phyloP scores from a whole-genome alignment of 1,140 invertebrate species.

The Eueides isabella region DNA sequence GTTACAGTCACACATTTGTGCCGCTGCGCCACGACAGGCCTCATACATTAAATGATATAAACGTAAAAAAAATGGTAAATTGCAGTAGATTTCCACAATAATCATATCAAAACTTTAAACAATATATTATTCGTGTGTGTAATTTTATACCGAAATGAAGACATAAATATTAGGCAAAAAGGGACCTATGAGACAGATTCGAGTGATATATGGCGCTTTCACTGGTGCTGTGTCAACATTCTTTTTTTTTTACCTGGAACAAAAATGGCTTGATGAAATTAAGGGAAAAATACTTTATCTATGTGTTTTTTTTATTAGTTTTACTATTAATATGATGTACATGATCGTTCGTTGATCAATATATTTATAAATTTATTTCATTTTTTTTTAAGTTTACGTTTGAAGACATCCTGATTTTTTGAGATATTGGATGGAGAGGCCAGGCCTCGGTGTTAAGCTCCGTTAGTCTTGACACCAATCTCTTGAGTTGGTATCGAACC shows the following conservation, averaged over 20 bases:
- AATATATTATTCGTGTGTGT: background rate
- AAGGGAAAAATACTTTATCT: background rate
- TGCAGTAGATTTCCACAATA: background rate
- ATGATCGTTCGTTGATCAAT: too few relatives aligned
- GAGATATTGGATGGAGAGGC: too few relatives aligned
- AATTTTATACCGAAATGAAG: slow-evolving; percentile 15
- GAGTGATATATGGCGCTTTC: slow-evolving; percentile 15
- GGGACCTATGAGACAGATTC: slow-evolving; percentile 16
- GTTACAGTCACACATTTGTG: too few relatives aligned
- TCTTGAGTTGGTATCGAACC: too few relatives aligned
- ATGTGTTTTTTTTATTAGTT: too few relatives aligned
- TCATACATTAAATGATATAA: background rate
- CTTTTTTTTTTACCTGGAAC: slow-evolving; percentile 9
- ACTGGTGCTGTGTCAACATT: slow-evolving; percentile 12
- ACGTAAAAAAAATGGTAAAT: background rate
- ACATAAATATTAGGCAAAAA: slow-evolving; percentile 18
- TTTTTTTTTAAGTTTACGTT: too few relatives aligned
- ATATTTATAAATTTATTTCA: too few relatives aligned
- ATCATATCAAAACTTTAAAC: slow-evolving; percentile 4
- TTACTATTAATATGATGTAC: background rate
- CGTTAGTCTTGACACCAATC: too few relatives aligned
- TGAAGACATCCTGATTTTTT: too few relatives aligned
- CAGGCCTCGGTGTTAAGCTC: too few relatives aligned
- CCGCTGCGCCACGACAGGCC: too few relatives aligned
- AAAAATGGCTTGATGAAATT: slow-evolving; percentile 10